phyloP scores from a whole-genome alignment of 2,113 vertebrate genomes.

The Pelusios castaneus region DNA sequence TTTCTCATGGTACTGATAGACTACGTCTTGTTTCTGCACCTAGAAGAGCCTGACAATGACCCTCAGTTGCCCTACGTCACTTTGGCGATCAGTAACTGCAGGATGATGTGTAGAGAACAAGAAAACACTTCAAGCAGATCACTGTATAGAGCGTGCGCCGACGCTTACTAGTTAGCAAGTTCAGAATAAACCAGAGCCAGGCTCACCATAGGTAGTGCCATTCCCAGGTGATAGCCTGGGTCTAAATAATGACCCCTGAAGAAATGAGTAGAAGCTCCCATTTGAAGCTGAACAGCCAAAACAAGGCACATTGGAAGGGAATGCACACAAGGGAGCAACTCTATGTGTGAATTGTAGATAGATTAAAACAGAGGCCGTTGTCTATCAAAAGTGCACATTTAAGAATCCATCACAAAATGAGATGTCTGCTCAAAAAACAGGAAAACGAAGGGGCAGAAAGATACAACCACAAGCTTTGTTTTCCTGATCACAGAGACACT shows the following conservation, averaged over 20 bases:
- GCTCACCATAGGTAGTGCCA: rapidly evolving
- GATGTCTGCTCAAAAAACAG: background rate
- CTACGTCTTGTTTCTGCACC: background rate
- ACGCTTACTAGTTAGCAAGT: background rate
- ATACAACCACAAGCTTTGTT: background rate
- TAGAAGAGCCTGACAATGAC: background rate
- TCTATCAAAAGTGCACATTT: background rate
- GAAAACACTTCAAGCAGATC: background rate
- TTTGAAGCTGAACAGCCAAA: background rate
- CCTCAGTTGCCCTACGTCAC: rapidly evolving
- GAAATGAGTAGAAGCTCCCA: background rate
- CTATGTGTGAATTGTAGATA: background rate
- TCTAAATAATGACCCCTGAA: background rate
- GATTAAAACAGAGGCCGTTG: background rate
- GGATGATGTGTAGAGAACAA: background rate
- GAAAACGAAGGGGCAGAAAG: background rate
- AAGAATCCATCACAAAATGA: background rate
- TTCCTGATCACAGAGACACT: background rate
- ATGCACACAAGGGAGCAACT: background rate
- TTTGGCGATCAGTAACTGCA: background rate
- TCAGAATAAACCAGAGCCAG: background rate
- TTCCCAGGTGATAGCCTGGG: rapidly evolving
- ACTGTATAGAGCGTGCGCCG: rapidly evolving
- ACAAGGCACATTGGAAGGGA: background rate
- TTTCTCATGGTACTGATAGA: background rate